These are phyloP conservation scores for Coreoperca whiteheadi DNA, from an alignment of 2,113 vertebrate species.

Conservation along the genomic window DNA sequence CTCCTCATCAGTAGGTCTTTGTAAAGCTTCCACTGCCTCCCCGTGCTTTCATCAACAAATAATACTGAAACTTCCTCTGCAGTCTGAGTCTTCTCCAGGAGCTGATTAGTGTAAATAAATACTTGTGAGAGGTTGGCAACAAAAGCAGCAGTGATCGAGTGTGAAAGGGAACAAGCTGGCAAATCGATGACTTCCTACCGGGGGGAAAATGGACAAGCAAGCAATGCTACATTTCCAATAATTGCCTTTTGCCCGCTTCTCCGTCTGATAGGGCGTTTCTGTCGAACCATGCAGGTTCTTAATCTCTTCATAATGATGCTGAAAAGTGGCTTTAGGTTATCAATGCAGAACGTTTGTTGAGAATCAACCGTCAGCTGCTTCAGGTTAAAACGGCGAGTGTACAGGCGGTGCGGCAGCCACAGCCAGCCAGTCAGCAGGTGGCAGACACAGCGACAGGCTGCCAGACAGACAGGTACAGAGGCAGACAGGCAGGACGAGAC, in stretches of 20 bases:
- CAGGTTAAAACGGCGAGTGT: background rate
- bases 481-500: background rate
- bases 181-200: constrained; percentile 30
- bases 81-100: background rate
- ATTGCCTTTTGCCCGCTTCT: background rate
- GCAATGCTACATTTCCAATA: constrained; percentile 13
- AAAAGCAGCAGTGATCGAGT: constrained; percentile 18
- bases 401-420: constrained; percentile 20
- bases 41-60: background rate
- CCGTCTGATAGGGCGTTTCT: background rate
- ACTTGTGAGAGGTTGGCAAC: background rate
- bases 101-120: background rate
- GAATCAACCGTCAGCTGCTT: background rate
- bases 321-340: background rate
- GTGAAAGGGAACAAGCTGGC: constrained; percentile 18
- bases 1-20: background rate
- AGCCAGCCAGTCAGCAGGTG: constrained; percentile 41
- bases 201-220: constrained; percentile 15
- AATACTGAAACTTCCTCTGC: background rate
- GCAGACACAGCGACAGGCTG: constrained; percentile 14
- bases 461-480: background rate
- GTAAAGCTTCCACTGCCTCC: background rate
- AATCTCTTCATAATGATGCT: background rate
- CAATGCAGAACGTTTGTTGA: background rate
- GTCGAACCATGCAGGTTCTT: background rate